A percentile compares a stretch with the other conserved stretches of the same genome.
phyloP scores from a whole-genome alignment of 2,113 vertebrate species.

The Ciconia maguari region DNA sequence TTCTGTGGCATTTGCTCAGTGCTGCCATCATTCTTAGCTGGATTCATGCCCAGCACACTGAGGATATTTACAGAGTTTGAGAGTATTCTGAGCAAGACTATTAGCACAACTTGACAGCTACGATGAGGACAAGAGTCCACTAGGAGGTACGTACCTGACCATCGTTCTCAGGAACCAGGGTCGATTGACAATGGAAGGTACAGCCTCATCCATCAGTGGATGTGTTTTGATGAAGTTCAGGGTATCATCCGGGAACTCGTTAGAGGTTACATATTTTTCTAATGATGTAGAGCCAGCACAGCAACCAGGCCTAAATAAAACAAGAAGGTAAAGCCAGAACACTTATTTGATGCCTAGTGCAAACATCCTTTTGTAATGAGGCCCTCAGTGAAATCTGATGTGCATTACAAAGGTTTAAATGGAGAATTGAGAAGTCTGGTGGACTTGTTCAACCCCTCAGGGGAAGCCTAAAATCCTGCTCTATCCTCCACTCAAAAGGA shows the following conservation, averaged over 20 bases:
- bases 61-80: constrained; percentile 32
- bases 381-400: background rate
- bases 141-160: constrained; percentile 85
- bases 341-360: constrained; percentile 1
- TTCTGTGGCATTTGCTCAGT: constrained; percentile 7
- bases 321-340: background rate
- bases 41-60: constrained; percentile 15
- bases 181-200: constrained; percentile 89
- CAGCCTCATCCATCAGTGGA: constrained; percentile 96
- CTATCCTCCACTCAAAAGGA: background rate
- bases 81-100: background rate
- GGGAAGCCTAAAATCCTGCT: background rate
- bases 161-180: constrained; percentile 98
- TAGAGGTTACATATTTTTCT: constrained; percentile 91
- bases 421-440: background rate
- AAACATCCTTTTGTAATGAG: constrained; percentile 21
- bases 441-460: background rate
- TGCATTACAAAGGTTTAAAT: background rate
- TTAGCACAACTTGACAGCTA: background rate
- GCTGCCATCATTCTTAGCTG: constrained; percentile 20
- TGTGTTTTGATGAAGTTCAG: constrained; percentile 99
- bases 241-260: constrained; percentile 96
- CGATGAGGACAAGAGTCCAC: background rate
- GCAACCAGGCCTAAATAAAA: constrained; percentile 85
- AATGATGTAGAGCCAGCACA: constrained; percentile 86